Percentiles rank a stretch among this genome's conserved stretches.
Conservation (phyloP, 2,113 vertebrate species). For the Anoura caudifer region DNA sequence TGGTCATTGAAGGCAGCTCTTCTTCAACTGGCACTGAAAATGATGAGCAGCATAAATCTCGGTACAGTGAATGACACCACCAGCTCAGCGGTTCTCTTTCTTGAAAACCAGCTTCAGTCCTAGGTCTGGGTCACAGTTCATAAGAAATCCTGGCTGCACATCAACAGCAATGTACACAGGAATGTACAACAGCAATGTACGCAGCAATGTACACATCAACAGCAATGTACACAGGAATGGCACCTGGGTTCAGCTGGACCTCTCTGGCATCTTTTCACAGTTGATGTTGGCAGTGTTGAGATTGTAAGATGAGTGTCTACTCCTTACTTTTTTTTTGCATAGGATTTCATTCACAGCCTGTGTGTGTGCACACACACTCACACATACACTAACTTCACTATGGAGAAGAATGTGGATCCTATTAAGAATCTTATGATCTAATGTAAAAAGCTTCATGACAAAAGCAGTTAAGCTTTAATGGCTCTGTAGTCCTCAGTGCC, state of each 20-base stretch:
- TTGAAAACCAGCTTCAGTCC: neutral
- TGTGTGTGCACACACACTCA: neutral
- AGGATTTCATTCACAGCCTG: neutral
- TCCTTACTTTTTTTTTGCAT: neutral
- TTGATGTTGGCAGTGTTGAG: neutral
- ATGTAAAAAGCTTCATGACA: neutral
- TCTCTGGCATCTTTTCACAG: neutral
- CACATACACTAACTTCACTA: neutral
- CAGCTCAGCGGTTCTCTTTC: neutral
- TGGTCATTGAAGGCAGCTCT: neutral
- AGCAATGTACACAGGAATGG: neutral
- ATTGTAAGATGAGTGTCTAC: neutral
- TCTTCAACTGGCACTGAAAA: neutral
- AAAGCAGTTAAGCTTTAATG: constrained; percentile 29
- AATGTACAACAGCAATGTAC: neutral
- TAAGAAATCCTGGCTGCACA: neutral
- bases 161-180: neutral
- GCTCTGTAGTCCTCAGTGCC: neutral
- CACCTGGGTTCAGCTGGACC: neutral
- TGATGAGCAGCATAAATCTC: neutral
- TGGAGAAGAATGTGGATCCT: neutral
- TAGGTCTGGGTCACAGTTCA: neutral
- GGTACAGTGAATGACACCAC: neutral
- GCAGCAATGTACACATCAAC: neutral
- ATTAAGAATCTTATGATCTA: neutral